These are phyloP conservation scores for Philaenus spumarius DNA, from an alignment of 1,140 invertebrate genomes.

Conservation along the genomic window DNA sequence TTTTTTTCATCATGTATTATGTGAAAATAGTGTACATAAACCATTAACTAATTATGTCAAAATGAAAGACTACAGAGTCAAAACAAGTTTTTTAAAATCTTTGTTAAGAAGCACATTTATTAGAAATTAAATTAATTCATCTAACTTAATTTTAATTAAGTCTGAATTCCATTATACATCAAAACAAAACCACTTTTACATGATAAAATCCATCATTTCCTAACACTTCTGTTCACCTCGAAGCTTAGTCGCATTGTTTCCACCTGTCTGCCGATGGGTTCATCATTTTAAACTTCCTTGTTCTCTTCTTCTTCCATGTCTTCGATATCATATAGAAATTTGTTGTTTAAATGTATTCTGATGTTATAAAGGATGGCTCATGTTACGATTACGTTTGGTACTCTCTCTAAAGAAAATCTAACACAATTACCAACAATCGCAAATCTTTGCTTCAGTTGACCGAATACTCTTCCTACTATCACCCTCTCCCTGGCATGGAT, in stretches of 20 bases:
- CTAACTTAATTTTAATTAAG: no score
- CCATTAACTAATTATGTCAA: no score
- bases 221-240: background rate
- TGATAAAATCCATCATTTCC: background rate
- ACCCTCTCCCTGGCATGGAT: constrained; percentile 4
- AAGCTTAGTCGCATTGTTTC: background rate
- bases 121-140: no score
- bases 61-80: no score
- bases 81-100: no score
- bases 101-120: no score
- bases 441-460: constrained; percentile 1
- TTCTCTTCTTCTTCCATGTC: background rate
- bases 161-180: no score
- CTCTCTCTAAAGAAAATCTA: background rate
- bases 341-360: background rate
- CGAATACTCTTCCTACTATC: background rate
- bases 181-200: background rate
- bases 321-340: background rate
- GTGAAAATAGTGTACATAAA: no score
- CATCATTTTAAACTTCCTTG: background rate
- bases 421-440: background rate
- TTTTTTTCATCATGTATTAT: no score
- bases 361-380: background rate
- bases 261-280: background rate
- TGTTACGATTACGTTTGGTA: background rate